Evolutionary conservation across 2,797 vertebrate species (phyloP).

Genomic region (Manis javanica): DNA sequence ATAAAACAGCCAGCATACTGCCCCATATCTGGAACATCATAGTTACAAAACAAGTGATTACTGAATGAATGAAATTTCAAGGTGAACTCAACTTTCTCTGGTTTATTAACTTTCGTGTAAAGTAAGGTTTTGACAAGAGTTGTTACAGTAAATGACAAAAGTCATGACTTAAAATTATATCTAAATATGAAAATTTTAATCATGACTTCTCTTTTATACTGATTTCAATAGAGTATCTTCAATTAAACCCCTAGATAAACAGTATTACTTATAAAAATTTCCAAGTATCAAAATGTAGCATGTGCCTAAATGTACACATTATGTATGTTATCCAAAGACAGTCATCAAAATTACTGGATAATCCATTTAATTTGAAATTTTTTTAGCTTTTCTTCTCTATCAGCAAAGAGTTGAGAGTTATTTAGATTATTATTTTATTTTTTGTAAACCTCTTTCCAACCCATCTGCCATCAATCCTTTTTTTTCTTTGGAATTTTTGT

Average conservation of each 20-base stretch:
- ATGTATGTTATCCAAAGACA: not conserved
- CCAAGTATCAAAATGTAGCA: conserved; percentile 31
- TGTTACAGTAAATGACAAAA: conserved; percentile 4
- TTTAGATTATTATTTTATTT: not conserved
- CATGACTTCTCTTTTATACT: conserved; percentile 2
- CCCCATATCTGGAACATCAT: not conserved
- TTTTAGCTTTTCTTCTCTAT: not conserved
- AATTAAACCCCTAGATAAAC: not conserved
- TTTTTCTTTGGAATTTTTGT: no score
- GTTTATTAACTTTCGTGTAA: not conserved
- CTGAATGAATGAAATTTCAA: not conserved
- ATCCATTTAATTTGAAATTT: conserved; percentile 9
- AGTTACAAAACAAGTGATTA: not conserved
- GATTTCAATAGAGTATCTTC: not conserved
- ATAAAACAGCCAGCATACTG: not conserved
- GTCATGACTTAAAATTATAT: not conserved
- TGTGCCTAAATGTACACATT: not conserved
- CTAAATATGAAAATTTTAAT: conserved; percentile 37
- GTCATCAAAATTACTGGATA: not conserved
- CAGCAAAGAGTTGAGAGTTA: not conserved
- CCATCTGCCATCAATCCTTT: no score
- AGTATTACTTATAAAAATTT: conserved; percentile 21
- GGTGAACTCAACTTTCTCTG: not conserved
- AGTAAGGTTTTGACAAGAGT: not conserved
- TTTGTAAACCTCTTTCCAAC: no score